Base-by-base conservation (phyloP, 2,888 invertebrate genomes). In the Lycophotia porphyrea region DNA sequence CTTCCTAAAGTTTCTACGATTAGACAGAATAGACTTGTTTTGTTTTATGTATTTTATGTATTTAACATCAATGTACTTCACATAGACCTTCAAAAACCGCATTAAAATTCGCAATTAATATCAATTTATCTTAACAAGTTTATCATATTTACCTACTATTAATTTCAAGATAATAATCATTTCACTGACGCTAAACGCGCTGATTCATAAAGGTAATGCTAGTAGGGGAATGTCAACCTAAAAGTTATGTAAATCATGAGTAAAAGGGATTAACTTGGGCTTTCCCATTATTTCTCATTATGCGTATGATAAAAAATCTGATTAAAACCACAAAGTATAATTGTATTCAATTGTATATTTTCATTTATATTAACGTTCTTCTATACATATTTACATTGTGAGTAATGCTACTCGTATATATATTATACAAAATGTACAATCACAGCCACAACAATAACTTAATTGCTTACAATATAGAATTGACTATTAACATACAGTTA, bases 351-450 rank as follows among this genome's bases (percentile, higher is more conserved):
- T 80, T 72, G 8, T 81, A 71, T 85, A 86, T 81, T 84, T 79
- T 78, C 5, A 67, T 80, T 84, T 82, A 85, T 82, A 82, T 85
- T 80, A 82, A 11, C 18, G 24, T 79, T 82, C 34, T 80, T 76
- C 73, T 78, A 44, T 71, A 83, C 76, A 84, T 88, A 88, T 87
- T 86, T 87, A 87, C 88, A 85, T 42, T 31, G n/a, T 61, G 49
- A 78, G 76, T 66, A 63, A n/a, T 31, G 47, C 34, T 71, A 72
- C 58, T 75, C 70, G 63, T 31, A 55, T 72, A 67, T 52, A 49
- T 75, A 77, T 74, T 74, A 61, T 77, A 71, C 72, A 84, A 66
- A 71, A 85, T 79, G 42, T 80, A 81, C 76, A 84, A 11, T 84
- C 86, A 86, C 84, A 88, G 84, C 84, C 84, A 73, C 67, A 74